Base-by-base conservation (phyloP, 2,797 vertebrate genomes). In the Dicrostonyx torquatus region DNA sequence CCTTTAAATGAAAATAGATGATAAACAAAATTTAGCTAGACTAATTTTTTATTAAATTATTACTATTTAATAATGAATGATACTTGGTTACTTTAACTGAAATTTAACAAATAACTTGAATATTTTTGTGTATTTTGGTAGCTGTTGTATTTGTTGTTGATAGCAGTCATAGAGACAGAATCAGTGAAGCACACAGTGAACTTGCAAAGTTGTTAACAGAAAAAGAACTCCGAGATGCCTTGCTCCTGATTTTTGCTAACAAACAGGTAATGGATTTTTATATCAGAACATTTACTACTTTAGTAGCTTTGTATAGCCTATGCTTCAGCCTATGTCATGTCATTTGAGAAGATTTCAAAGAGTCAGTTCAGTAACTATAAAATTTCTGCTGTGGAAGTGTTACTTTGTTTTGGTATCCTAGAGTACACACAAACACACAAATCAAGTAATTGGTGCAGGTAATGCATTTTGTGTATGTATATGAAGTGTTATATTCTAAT, bases 141-240 rank as follows among this genome's bases (percentile, higher is more conserved):
- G 99, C 99, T 80, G 99, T 99, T 98, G 99, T 99, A 97, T 99
- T 99, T 96, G 99, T 99, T 97, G 99, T 99, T 85, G 99, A 99
- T 98, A 99, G 99, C 98, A 99, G 99, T 98, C 99, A 99, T 97
- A 98, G 99, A 98, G 99, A 99, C 98, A 96, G 99, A 90, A 98
- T 99, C 92, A 99, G 99, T 98, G 99, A 99, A 98, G 99, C 99
- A 66, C 99, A 99, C 98, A 99, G 98, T 93, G 99, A 99, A 97
- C 99, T 99, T 95, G 99, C 99, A 96, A 99, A 99, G 93, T 98
- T 99, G 34, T 98, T 99, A 98, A 99, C 99, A 0, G 99, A 99
- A 98, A 99, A 99, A 98, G 99, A 99, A 97, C 98, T 99, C 95
- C 98, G 99, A 93, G 99, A 99, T 92, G 99, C 99, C 48, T 97